A percentile compares a stretch with the other conserved stretches of the same genome.
phyloP scores from a whole-genome alignment of 2,888 invertebrate species.

The Latheticus oryzae region DNA sequence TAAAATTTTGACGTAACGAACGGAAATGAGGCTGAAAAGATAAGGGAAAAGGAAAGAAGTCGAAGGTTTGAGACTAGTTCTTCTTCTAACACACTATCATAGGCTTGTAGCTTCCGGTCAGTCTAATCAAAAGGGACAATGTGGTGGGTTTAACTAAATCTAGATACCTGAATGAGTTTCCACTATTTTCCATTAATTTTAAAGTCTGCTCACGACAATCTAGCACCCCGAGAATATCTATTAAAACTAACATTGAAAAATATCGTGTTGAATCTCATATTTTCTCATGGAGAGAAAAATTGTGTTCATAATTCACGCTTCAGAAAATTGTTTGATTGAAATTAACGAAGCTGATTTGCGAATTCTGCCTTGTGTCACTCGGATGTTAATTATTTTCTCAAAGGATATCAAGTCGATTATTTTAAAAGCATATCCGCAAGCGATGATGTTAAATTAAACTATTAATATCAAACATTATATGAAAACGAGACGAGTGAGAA shows the following conservation, averaged over 20 bases:
- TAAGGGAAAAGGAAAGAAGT: conserved; percentile 15
- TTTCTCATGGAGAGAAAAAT: conserved; percentile 16
- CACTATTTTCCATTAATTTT: conserved; percentile 41
- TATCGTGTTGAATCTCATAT: conserved; percentile 12
- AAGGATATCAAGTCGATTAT: conserved; percentile 13
- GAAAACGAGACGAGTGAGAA: conserved; percentile 9
- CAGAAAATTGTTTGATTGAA: conserved; percentile 10
- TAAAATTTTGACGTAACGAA: conserved; percentile 38
- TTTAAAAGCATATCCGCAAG: conserved; percentile 9
- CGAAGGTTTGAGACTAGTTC: conserved; percentile 21
- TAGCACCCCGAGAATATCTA: conserved; percentile 17
- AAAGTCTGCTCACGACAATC: conserved; percentile 24
- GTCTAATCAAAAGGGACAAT: conserved; percentile 34
- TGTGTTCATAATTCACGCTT: conserved; percentile 19
- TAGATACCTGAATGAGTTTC: conserved; percentile 35
- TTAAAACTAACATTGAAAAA: conserved; percentile 35
- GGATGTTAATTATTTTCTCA: conserved; percentile 24
- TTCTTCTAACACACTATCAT: conserved; percentile 24
- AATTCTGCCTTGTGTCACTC: conserved; percentile 16
- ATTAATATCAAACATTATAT: conserved; percentile 1
- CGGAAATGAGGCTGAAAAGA: conserved; percentile 35
- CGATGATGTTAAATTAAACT: conserved; percentile 12
- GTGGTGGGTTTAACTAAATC: conserved; percentile 32
- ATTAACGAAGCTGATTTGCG: conserved; percentile 11
- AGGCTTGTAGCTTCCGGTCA: conserved; percentile 26